Evolutionary conservation across 2,113 vertebrate genomes (phyloP), one percentile per base, ranked within the genome.

Genomic region (Motacilla alba): DNA sequence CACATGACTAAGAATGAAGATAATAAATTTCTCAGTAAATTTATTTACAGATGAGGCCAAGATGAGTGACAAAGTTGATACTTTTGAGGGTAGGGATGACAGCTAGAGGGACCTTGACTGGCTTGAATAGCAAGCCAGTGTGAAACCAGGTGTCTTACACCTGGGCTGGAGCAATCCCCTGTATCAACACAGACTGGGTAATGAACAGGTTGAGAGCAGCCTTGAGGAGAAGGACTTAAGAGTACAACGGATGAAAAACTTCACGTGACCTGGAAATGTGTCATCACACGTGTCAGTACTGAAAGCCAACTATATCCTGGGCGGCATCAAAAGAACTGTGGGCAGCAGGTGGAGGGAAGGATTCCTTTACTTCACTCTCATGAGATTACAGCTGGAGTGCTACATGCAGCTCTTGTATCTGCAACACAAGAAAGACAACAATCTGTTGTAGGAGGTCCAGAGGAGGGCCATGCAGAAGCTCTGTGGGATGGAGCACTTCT

Each of bases 181-280:
- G 4, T 35, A 6, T 27, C 11, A 31, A 1, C 1, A 9, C 13
- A 55, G 15, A 18, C 26, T 72, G 46, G 24, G 2, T 1, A 5
- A 7, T 9, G 39, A 33, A 33, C 8, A 13, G 4, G 3, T 12
- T 5, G n/a, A 53, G 13, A 64, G n/a, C 13, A 43, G 17, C 6
- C 67, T 30, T 31, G 13, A 8, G 18, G 37, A 20, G 30, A n/a
- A n/a, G 17, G 11, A 31, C 5, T 13, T 37, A 6, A 4, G 9
- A 15, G 4, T 46, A 6, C 0, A 13, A 27, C 4, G 10, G 28
- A 20, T 18, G 15, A 13, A 37, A 76, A 70, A 2, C 8, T 24
- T 16, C 5, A 8, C 0, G 0, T n/a, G 30, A 63, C 3, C 7
- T 1, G 1, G 10, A 28, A 37, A 41, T 21, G 10, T 6, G 7